Conservation (phyloP, 1,140 invertebrate genomes). For the Aethina tumida region DNA sequence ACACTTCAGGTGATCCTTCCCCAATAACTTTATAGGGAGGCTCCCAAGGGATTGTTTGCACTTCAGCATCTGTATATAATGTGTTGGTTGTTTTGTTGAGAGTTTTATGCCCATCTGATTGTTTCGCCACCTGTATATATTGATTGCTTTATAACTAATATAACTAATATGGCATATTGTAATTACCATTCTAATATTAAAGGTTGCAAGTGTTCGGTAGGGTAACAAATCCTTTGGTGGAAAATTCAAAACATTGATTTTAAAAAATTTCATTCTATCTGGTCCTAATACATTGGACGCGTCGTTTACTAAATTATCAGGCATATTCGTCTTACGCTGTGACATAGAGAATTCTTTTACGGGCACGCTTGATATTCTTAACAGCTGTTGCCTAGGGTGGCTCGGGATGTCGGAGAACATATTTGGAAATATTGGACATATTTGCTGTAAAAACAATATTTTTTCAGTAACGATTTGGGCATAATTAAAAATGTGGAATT, state of each 20-base stretch:
- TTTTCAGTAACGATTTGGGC: neutral
- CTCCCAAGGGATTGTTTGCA: constrained; percentile 69
- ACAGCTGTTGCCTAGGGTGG: constrained; percentile 25
- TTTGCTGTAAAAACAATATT: constrained; percentile 32
- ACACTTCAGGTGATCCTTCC: constrained; percentile 44
- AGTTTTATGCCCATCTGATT: constrained; percentile 60
- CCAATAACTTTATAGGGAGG: constrained; percentile 44
- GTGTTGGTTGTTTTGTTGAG: no score
- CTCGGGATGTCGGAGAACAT: constrained; percentile 45
- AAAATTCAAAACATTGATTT: constrained; percentile 16
- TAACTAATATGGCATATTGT: no score
- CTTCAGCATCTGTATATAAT: constrained; percentile 64
- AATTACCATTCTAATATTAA: constrained; percentile 17
- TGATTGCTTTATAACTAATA: neutral
- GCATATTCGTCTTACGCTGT: neutral
- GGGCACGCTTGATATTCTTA: constrained; percentile 9
- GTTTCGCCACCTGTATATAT: constrained; percentile 14
- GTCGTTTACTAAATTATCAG: neutral
- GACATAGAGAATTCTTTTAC: constrained; percentile 6
- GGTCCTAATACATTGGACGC: constrained; percentile 13
- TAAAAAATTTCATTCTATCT: constrained; percentile 20
- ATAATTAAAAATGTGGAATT: no score
- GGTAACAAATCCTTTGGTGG: constrained; percentile 17
- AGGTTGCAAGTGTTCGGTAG: constrained; percentile 9
- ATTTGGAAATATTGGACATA: constrained; percentile 43